These are phyloP conservation scores for Microcebus griseorufus DNA, from an alignment of 2,113 vertebrate species.

Conservation along the genomic window DNA sequence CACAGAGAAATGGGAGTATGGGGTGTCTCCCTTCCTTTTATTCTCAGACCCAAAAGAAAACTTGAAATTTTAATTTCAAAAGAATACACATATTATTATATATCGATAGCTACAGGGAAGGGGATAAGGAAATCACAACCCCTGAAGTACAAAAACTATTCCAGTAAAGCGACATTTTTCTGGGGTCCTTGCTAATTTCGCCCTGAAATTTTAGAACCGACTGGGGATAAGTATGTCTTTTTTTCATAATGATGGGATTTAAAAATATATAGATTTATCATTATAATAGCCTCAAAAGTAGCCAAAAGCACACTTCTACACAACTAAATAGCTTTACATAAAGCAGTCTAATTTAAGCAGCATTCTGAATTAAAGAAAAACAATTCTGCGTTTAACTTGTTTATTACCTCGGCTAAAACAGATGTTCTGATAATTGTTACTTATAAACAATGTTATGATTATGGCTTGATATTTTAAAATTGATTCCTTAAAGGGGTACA, in stretches of 20 bases:
- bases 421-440: no score
- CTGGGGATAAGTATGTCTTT: not conserved
- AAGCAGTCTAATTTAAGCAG: no score
- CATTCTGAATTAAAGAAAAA: no score
- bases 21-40: not conserved
- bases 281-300: no score
- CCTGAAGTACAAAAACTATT: not conserved
- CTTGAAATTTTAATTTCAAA: not conserved
- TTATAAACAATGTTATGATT: no score
- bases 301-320: no score
- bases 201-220: not conserved
- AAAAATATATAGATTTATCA: conserved; percentile 3
- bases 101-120: not conserved
- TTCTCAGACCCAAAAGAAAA: not conserved
- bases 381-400: no score
- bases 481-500: no score
- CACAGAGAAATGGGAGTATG: not conserved
- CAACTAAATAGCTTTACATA: no score
- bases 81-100: not conserved
- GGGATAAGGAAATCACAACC: not conserved
- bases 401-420: no score
- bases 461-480: no score
- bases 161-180: not conserved
- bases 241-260: not conserved
- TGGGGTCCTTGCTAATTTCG: not conserved